Base-by-base conservation (phyloP, 1,140 invertebrate species). In the Conus betulinus region DNA sequence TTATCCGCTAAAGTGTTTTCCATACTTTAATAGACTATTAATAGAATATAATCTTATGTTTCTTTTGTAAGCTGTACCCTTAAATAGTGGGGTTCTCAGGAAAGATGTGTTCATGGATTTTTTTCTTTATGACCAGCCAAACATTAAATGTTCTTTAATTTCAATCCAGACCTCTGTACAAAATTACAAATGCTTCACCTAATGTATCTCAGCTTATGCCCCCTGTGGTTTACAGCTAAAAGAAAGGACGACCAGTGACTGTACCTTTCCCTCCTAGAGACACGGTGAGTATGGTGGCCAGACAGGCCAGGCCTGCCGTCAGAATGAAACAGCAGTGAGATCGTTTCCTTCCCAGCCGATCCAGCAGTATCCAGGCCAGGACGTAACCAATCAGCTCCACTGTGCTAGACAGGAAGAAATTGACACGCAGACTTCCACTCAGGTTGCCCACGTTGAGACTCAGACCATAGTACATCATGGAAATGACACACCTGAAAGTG, bases 321-420 rank as follows among this genome's bases (percentile, higher is more conserved):
- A 87, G 23, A 51, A 87, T 78, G 71, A 71, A 39, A 25, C 82
- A 6, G 23, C 57, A 84, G 25, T 90, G 91, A 20, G 88, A 87
- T 23, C 52, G 52, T 63, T 90, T 90, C 55, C 93, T 87, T 10
- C 93, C 93, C 20, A 92, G 51, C 51, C 90, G 87, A 53, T 92
- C 88, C 39, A 93, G 87, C 20, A 90, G 74, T 13, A 97, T 93
- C 27, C 92, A 71, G 5, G 97, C 94, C 90, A 97, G 96, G 0
- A 95, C 95, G 92, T 97, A 97, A 5, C 97, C 97, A 0, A 97
- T 97, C 89, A 97, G 95, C 95, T 98, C 97, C 6, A 98, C 97
- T 6, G 96, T 94, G 4, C 97, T 97, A 25, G 81, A 87, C 0
- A 93, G 79, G 11, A 91, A 67, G 79, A 91, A 91, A 88, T 93